Percentiles rank a stretch among this genome's conserved stretches.
phyloP scores from a whole-genome alignment of 2,888 invertebrate species.

The Drosophila trichaetosa region DNA sequence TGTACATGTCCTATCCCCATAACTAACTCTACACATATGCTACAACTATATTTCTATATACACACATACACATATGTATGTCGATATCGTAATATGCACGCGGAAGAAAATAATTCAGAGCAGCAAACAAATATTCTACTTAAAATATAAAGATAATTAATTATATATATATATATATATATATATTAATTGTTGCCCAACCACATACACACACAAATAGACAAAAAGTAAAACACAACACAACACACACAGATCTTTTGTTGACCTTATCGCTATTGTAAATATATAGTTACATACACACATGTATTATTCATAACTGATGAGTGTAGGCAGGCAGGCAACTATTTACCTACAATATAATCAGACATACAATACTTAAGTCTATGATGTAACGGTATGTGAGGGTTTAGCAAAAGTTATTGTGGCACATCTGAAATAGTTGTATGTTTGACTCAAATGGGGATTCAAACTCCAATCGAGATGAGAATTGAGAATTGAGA shows the following conservation, averaged over 20 bases:
- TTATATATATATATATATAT: constrained; percentile 31
- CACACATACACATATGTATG: constrained; percentile 21
- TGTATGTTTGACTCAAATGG: constrained; percentile 23
- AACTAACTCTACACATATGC: constrained; percentile 26
- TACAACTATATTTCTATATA: constrained; percentile 28
- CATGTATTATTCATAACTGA: constrained; percentile 35
- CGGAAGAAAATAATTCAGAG: constrained; percentile 34
- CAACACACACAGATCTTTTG: constrained; percentile 58
- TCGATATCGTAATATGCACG: constrained; percentile 34
- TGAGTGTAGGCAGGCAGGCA: constrained; percentile 28
- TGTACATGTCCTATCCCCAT: constrained; percentile 60
- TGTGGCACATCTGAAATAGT: constrained; percentile 44
- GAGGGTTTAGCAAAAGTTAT: constrained; percentile 62
- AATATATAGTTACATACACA: constrained; percentile 64
- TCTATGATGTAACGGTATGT: constrained; percentile 23
- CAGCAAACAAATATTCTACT: constrained; percentile 57
- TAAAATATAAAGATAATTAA: constrained; percentile 37
- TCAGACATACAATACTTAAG: constrained; percentile 29
- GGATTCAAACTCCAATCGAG: constrained; percentile 42
- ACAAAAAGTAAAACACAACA: constrained; percentile 23
- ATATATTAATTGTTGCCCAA: constrained; percentile 53
- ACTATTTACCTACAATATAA: constrained; percentile 30
- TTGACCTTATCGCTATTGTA: constrained; percentile 71
- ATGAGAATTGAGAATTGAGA: constrained; percentile 20
- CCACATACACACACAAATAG: constrained; percentile 28